Conservation (phyloP, 1,140 invertebrate species). For the Brachionus asplanchnoidis region DNA sequence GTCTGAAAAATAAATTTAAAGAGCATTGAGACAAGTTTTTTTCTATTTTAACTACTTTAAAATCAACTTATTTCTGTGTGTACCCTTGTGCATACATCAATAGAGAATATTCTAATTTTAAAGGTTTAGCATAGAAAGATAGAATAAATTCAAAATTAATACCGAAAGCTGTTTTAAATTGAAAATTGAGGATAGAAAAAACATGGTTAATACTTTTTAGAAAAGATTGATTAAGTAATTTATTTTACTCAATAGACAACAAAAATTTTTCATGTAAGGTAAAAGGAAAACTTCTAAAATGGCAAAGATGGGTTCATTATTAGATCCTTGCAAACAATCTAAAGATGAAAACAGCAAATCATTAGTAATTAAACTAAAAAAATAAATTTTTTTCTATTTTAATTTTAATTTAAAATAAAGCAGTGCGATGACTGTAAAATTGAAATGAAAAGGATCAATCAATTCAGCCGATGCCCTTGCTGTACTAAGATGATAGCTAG, state of each 20-base stretch:
- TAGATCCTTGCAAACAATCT: background rate
- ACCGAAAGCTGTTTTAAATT: background rate
- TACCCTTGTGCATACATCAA: background rate
- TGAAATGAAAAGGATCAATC: background rate
- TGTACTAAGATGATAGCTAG: background rate
- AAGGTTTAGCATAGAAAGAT: background rate
- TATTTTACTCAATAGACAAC: background rate
- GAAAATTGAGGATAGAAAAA: background rate
- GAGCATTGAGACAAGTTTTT: background rate
- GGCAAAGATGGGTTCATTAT: background rate
- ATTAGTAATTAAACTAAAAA: background rate
- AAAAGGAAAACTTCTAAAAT: background rate
- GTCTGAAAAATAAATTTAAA: background rate
- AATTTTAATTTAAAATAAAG: background rate
- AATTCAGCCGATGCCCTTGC: background rate
- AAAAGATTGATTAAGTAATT: background rate
- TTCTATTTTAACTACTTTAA: background rate
- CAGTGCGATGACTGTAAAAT: background rate
- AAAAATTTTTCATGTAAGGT: background rate
- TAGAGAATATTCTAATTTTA: background rate
- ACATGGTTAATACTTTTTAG: background rate
- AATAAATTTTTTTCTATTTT: background rate
- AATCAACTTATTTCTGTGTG: background rate
- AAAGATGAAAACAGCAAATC: background rate
- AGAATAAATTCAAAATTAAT: background rate